A percentile compares a stretch with the other conserved stretches of the same genome.
phyloP scores from a whole-genome alignment of 2,888 invertebrate species.

The Aspidiotus destructor region DNA sequence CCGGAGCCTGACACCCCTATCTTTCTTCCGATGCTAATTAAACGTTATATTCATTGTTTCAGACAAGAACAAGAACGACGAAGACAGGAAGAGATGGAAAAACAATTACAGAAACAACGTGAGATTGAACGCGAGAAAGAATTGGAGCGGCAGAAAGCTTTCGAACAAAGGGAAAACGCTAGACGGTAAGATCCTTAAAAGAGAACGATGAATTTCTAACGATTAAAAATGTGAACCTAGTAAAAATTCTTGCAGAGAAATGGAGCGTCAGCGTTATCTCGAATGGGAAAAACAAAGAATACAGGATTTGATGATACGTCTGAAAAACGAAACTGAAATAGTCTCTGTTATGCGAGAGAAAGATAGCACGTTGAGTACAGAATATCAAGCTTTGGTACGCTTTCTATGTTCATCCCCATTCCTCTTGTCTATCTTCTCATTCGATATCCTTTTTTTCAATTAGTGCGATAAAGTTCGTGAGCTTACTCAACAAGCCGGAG shows the following conservation, averaged over 20 bases:
- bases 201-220: neutral
- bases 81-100: slow-evolving; percentile 77
- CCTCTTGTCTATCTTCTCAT: neutral
- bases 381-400: slow-evolving; percentile 55
- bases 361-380: slow-evolving; percentile 72
- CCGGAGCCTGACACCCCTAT: no score
- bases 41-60: slow-evolving; percentile 34
- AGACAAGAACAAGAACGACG: slow-evolving; percentile 59
- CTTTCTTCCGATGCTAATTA: no score
- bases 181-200: slow-evolving; percentile 49
- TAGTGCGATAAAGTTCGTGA: slow-evolving; percentile 65
- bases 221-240: neutral
- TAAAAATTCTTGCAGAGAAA: slow-evolving; percentile 49
- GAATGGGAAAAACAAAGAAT: slow-evolving; percentile 93
- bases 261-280: slow-evolving; percentile 86
- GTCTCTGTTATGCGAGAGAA: slow-evolving; percentile 76
- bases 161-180: slow-evolving; percentile 71
- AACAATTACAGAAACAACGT: slow-evolving; percentile 66
- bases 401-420: neutral
- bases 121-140: slow-evolving; percentile 65
- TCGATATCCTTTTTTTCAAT: slow-evolving; percentile 36
- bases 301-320: slow-evolving; percentile 74
- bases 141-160: slow-evolving; percentile 65
- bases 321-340: slow-evolving; percentile 75
- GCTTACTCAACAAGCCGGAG: slow-evolving; percentile 67